Conservation (phyloP, 2,797 vertebrate genomes). For the Gorsachius magnificus region DNA sequence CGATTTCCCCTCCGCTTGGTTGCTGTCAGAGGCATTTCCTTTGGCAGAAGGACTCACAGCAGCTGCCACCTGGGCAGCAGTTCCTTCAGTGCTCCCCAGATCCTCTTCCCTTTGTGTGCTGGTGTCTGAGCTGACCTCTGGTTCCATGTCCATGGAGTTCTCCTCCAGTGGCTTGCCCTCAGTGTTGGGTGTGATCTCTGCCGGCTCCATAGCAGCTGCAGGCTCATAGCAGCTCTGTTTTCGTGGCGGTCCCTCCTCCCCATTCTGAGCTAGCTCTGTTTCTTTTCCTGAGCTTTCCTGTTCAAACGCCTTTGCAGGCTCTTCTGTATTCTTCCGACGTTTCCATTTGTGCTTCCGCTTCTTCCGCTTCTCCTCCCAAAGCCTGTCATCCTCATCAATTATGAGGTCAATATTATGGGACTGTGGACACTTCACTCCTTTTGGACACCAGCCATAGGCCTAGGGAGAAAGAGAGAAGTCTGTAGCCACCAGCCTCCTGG, state of each 20-base stretch:
- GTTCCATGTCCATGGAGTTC: neutral
- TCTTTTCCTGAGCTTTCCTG: constrained; percentile 12
- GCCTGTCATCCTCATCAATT: constrained; percentile 89
- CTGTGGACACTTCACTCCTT: constrained; percentile 84
- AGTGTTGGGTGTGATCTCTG: neutral
- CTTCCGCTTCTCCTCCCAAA: constrained; percentile 76
- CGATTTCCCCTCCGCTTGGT: neutral
- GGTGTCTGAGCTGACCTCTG: neutral
- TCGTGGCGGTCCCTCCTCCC: constrained; percentile 55
- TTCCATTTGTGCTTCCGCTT: constrained; percentile 82
- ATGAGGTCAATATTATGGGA: constrained; percentile 96
- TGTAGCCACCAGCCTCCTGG: neutral
- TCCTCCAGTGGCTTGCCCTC: neutral
- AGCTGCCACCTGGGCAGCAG: constrained; percentile 22
- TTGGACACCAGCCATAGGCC: constrained; percentile 95
- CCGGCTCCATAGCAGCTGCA: neutral
- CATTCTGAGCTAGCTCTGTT: neutral
- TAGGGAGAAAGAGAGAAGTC: constrained; percentile 39
- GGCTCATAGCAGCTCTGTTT: constrained; percentile 66
- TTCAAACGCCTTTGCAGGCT: neutral
- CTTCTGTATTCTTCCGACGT: constrained; percentile 71
- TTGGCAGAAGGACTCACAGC: neutral
- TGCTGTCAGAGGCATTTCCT: neutral
- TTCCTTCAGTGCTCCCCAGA: constrained; percentile 38
- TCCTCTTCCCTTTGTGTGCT: neutral